These are phyloP conservation scores for Endotricha flammealis DNA, from an alignment of 2,888 invertebrate genomes.

Conservation along the genomic window DNA sequence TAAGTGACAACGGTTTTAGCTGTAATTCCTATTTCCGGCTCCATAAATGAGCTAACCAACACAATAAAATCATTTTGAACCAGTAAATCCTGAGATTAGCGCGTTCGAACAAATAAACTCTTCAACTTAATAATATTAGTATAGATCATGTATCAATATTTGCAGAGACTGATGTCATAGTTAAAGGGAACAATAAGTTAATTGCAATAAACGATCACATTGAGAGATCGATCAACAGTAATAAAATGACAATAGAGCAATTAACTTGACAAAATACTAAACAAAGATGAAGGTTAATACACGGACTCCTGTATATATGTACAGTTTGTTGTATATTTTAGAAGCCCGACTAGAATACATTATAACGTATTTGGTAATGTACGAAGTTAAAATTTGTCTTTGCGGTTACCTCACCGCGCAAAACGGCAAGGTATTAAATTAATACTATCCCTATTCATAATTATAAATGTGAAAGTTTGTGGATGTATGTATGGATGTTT, in stretches of 20 bases:
- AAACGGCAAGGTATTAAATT: too few relatives aligned
- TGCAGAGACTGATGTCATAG: slow-evolving; percentile 27
- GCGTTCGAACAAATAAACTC: too few relatives aligned
- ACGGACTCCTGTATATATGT: slow-evolving; percentile 20
- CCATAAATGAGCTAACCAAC: too few relatives aligned
- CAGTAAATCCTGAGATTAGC: too few relatives aligned
- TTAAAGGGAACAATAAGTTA: slow-evolving; percentile 26
- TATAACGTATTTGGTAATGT: slow-evolving; percentile 50
- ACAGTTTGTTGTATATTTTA: background rate
- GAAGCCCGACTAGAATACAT: slow-evolving; percentile 33
- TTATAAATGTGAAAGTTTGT: too few relatives aligned
- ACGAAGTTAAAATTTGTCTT: slow-evolving; percentile 56
- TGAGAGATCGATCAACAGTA: slow-evolving; percentile 41
- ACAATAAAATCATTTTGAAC: too few relatives aligned
- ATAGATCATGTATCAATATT: too few relatives aligned
- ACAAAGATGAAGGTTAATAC: slow-evolving; percentile 49
- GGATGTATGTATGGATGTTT: too few relatives aligned
- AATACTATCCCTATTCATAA: too few relatives aligned
- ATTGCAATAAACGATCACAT: slow-evolving; percentile 29
- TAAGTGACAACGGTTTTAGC: too few relatives aligned
- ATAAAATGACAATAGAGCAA: slow-evolving; percentile 58
- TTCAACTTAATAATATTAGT: too few relatives aligned
- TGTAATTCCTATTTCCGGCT: too few relatives aligned
- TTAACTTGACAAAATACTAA: slow-evolving; percentile 52
- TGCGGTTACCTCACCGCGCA: slow-evolving; percentile 37